A percentile compares a stretch with the other conserved stretches of the same genome.
Evolutionary conservation across 2,888 invertebrate species (phyloP).

Genomic region (Aphodius sticticus): DNA sequence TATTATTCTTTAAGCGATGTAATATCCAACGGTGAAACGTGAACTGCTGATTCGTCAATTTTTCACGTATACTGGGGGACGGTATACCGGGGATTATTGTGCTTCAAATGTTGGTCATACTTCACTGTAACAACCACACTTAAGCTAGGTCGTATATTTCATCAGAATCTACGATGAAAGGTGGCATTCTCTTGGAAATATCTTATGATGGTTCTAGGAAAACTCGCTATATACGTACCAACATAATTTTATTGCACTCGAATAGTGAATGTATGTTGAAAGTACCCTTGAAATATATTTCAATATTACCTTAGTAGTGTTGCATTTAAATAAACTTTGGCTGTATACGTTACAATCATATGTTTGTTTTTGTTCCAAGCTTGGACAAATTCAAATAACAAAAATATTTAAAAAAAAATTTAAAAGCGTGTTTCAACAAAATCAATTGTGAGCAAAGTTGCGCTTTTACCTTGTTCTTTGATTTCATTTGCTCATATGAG

Average conservation of each 20-base stretch:
- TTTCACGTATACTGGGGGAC: conserved; percentile 9
- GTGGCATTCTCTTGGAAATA: neutral
- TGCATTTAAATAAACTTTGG: no score
- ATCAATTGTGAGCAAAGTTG: no score
- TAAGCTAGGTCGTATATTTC: neutral
- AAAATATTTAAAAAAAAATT: no score
- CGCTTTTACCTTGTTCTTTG: no score
- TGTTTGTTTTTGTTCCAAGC: no score
- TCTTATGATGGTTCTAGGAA: neutral
- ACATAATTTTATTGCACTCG: neutral
- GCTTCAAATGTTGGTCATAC: conserved; percentile 4
- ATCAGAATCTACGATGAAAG: neutral
- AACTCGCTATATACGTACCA: neutral
- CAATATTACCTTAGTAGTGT: no score
- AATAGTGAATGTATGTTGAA: no score
- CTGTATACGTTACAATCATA: no score
- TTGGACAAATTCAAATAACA: no score
- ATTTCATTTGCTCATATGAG: no score
- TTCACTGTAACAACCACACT: neutral
- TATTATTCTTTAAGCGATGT: conserved; percentile 35
- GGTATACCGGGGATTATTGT: neutral
- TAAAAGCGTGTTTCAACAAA: no score
- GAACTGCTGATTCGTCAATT: conserved; percentile 22
- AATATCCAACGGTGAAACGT: conserved; percentile 15
- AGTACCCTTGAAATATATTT: no score